A percentile compares a stretch with the other conserved stretches of the same genome.
phyloP scores from a whole-genome alignment of 2,113 vertebrate species.

The Festucalex cinctus region DNA sequence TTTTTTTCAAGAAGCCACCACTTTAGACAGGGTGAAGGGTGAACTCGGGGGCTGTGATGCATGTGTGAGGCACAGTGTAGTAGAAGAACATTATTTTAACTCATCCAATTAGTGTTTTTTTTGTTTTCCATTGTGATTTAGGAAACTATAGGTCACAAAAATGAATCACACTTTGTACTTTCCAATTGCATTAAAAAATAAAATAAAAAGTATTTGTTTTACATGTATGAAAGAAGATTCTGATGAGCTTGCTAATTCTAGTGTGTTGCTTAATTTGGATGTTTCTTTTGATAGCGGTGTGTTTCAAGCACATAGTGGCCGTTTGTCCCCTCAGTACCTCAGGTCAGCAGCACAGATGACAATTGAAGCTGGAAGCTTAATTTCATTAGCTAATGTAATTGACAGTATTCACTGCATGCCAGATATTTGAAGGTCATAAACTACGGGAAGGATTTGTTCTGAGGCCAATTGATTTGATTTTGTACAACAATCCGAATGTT shows the following conservation, averaged over 20 bases:
- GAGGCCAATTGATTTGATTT: background rate
- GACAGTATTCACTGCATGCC: constrained; percentile 12
- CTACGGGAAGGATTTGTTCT: background rate
- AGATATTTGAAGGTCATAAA: constrained; percentile 5
- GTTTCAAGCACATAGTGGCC: constrained; percentile 11
- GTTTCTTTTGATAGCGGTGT: background rate
- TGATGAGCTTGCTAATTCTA: background rate
- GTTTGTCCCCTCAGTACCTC: constrained; percentile 11
- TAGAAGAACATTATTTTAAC: constrained; percentile 30
- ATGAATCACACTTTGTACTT: background rate
- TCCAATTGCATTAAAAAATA: background rate
- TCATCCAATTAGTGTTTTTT: constrained; percentile 66
- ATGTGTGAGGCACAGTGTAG: constrained; percentile 14
- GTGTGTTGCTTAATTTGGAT: constrained; percentile 12
- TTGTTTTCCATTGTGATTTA: no score
- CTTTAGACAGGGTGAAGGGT: constrained; percentile 29
- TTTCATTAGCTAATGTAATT: constrained; percentile 52
- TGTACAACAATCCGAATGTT: background rate
- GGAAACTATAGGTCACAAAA: background rate
- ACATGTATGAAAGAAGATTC: background rate
- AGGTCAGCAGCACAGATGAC: constrained; percentile 26
- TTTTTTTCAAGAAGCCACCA: constrained; percentile 36
- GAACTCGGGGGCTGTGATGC: constrained; percentile 10
- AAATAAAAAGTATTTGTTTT: background rate
- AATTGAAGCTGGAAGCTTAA: constrained; percentile 34